Conservation (phyloP, 2,888 invertebrate species). For the Tenthredo mesomela region DNA sequence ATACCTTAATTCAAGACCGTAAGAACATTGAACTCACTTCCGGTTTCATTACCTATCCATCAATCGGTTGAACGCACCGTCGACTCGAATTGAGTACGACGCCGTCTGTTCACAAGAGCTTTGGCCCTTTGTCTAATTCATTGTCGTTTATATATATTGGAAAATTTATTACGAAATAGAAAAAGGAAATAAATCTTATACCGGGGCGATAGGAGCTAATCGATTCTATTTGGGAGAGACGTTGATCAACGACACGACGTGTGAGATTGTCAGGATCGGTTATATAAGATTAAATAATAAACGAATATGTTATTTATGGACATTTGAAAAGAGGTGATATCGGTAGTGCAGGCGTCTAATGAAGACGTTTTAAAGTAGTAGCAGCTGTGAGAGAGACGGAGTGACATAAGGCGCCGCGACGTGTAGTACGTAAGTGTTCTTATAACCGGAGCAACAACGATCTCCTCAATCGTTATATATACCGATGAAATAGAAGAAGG, state of each 20-base stretch:
- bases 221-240: not conserved
- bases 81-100: not conserved
- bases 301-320: not conserved
- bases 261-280: not conserved
- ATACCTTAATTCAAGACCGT: not conserved
- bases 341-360: slow-evolving; percentile 26
- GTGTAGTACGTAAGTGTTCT: slow-evolving; percentile 45
- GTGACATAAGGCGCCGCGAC: slow-evolving; percentile 52
- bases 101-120: not conserved
- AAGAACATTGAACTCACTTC: slow-evolving; percentile 3
- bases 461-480: slow-evolving; percentile 7
- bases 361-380: slow-evolving; percentile 47
- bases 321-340: too few species aligned
- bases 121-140: too few species aligned
- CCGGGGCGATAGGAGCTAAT: not conserved
- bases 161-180: too few species aligned
- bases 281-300: not conserved
- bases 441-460: slow-evolving; percentile 23
- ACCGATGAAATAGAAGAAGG: slow-evolving; percentile 55
- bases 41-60: not conserved
- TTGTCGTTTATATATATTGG: too few species aligned
- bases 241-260: not conserved
- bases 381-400: slow-evolving; percentile 35
- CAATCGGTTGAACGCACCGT: slow-evolving; percentile 4
- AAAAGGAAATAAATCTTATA: too few species aligned